Conservation (phyloP, 1,140 invertebrate species). For the Drosophila punjabiensis region DNA sequence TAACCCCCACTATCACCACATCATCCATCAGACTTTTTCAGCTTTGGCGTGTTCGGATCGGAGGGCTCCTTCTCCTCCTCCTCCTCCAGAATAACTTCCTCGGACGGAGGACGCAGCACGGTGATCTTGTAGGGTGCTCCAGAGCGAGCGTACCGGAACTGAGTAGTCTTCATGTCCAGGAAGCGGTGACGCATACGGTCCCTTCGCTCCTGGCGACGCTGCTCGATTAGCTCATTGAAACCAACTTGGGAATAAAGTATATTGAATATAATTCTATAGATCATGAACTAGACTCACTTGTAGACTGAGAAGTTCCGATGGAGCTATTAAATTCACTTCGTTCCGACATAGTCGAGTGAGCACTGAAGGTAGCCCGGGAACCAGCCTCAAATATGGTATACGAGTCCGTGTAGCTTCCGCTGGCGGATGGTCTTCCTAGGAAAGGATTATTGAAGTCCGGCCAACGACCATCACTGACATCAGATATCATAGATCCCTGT, state of each 20-base stretch:
- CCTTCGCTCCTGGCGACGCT: conserved; percentile 51
- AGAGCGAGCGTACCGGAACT: conserved; percentile 6
- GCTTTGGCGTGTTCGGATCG: not conserved
- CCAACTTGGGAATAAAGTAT: conserved; percentile 23
- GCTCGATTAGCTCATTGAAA: conserved; percentile 65
- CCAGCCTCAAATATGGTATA: not conserved
- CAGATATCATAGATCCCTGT: not conserved
- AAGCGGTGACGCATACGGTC: conserved; percentile 67
- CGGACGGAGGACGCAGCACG: conserved; percentile 55
- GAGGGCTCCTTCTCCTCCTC: conserved; percentile 11
- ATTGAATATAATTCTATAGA: not conserved
- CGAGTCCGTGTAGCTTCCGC: conserved; percentile 1
- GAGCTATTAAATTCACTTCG: not conserved
- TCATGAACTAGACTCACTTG: not conserved
- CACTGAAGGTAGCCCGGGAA: conserved; percentile 6
- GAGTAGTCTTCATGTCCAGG: conserved; percentile 46
- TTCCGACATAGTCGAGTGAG: not conserved
- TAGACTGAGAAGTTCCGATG: not conserved
- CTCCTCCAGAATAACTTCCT: conserved; percentile 3
- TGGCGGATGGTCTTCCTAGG: conserved; percentile 5
- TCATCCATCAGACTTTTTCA: conserved; percentile 10
- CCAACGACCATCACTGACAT: not conserved
- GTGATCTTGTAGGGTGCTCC: conserved; percentile 54
- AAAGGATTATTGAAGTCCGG: not conserved
- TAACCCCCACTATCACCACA: too few relatives aligned